These are phyloP conservation scores for Hexactinellida sp. DNA, from an alignment of 37 sponge, comb jelly and placozoan genomes.

Conservation along the genomic window DNA sequence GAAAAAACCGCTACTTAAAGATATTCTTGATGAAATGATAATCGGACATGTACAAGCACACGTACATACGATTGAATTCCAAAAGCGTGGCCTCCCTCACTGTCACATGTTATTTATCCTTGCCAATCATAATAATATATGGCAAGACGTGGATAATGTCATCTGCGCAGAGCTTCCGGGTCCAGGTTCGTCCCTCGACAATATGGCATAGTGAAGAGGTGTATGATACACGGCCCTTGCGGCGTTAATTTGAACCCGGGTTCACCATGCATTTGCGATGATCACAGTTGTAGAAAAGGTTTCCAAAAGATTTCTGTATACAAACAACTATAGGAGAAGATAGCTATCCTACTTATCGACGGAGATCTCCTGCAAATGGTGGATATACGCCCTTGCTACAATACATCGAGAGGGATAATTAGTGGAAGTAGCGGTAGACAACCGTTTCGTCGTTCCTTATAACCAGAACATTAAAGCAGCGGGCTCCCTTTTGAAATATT, in stretches of 20 bases:
- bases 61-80: not conserved
- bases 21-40: not conserved
- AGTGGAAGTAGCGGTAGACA: not conserved
- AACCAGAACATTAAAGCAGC: too few relatives aligned
- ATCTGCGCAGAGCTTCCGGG: too few relatives aligned
- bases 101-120: not conserved
- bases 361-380: not conserved
- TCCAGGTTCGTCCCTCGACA: not conserved
- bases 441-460: not conserved
- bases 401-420: not conserved
- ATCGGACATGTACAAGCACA: not conserved
- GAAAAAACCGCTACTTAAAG: not conserved
- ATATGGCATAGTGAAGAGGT: not conserved
- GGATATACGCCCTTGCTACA: not conserved
- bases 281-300: not conserved
- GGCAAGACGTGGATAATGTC: too few relatives aligned
- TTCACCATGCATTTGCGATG: not conserved
- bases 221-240: not conserved
- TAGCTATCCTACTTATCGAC: not conserved
- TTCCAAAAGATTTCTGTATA: not conserved
- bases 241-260: not conserved
- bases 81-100: not conserved
- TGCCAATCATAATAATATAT: not conserved
- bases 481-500: too few relatives aligned
- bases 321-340: not conserved